A percentile compares a stretch with the other conserved stretches of the same genome.
Evolutionary conservation across 2,113 vertebrate species (phyloP).

Genomic region (Glaucomys volans): DNA sequence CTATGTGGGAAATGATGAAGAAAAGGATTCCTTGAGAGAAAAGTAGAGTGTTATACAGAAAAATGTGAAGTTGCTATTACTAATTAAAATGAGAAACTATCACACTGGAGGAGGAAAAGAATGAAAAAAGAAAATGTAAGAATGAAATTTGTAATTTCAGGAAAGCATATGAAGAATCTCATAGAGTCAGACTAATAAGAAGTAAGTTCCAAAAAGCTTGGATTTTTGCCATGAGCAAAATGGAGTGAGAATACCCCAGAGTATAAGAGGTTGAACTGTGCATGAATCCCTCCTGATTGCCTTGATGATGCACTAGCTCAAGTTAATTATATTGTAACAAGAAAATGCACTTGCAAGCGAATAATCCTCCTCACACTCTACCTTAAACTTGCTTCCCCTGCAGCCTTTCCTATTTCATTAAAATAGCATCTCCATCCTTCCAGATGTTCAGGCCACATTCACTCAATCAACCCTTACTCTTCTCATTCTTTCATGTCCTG

Average conservation of each 20-base stretch:
- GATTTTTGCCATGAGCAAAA: conserved; percentile 25
- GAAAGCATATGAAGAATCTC: conserved; percentile 15
- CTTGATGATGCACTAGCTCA: background rate
- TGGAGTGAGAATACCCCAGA: background rate
- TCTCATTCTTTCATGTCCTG: background rate
- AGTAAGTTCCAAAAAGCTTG: conserved; percentile 9
- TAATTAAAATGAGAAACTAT: conserved; percentile 47
- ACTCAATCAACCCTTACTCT: background rate
- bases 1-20: background rate
- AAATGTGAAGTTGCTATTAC: conserved; percentile 38
- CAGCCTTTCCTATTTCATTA: background rate
- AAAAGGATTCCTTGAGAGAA: conserved; percentile 42
- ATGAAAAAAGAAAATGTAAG: conserved; percentile 12
- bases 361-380: background rate
- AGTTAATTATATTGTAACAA: conserved; percentile 54
- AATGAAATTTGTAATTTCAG: conserved; percentile 41
- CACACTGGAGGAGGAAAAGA: conserved; percentile 30
- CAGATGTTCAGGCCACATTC: conserved; percentile 14
- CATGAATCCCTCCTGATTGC: background rate
- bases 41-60: background rate
- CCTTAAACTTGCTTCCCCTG: background rate
- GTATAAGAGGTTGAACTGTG: background rate
- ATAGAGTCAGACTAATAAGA: conserved; percentile 23
- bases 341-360: conserved; percentile 49
- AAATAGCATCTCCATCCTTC: background rate